A percentile compares a stretch with the other conserved stretches of the same genome.
Evolutionary conservation across 2,888 invertebrate genomes (phyloP).

Genomic region (Tetrapedia diversipes): DNA sequence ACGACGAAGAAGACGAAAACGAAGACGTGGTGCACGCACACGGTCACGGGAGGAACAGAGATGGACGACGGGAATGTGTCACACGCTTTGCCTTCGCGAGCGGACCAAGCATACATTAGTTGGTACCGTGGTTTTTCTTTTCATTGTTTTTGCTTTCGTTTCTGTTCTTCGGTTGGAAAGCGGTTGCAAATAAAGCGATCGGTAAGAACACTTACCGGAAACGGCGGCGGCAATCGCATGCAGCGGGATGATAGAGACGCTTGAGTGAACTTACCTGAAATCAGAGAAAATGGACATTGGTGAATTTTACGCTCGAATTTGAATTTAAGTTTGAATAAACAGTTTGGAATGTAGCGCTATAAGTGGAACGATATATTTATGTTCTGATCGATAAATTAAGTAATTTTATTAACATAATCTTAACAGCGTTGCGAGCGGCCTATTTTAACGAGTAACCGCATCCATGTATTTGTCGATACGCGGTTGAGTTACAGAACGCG

Average conservation of each 20-base stretch:
- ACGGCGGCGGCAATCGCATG: slow-evolving; percentile 16
- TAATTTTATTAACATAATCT: no score
- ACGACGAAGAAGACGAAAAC: no score
- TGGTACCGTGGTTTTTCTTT: background rate
- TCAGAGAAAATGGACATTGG: slow-evolving; percentile 25
- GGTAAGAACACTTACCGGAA: slow-evolving; percentile 52
- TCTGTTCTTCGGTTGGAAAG: background rate
- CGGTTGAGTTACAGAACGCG: background rate
- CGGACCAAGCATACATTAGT: slow-evolving; percentile 18
- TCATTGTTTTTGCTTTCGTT: background rate
- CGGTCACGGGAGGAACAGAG: background rate
- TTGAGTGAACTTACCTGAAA: slow-evolving; percentile 57
- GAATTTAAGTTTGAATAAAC: no score
- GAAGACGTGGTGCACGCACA: no score
- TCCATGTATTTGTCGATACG: background rate
- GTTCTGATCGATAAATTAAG: no score
- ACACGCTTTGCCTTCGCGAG: slow-evolving; percentile 39
- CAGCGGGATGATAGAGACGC: slow-evolving; percentile 5
- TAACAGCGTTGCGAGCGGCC: no score
- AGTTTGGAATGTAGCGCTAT: no score
- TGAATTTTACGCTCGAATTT: no score
- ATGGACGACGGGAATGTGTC: slow-evolving; percentile 40
- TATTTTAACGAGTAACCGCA: no score
- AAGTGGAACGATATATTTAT: no score
- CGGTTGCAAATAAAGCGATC: slow-evolving; percentile 20